These are phyloP conservation scores for Antheraea pernyi DNA, from an alignment of 1,140 invertebrate genomes.

Conservation along the genomic window DNA sequence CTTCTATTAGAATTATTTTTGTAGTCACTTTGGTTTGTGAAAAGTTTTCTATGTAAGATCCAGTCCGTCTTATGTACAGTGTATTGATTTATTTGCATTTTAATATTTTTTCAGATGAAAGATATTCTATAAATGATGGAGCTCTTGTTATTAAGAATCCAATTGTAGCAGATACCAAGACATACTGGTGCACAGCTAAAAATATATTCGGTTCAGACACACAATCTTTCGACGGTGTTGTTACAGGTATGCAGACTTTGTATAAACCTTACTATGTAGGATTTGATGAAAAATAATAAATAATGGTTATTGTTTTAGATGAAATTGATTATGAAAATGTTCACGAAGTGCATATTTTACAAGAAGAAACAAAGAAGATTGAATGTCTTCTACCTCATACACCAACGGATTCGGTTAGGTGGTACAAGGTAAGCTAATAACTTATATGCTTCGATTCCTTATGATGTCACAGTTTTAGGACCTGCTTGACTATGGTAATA, in stretches of 20 bases:
- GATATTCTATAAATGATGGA: constrained; percentile 16
- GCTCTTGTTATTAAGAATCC: constrained; percentile 13
- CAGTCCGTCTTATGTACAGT: too few relatives aligned
- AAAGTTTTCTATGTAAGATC: too few relatives aligned
- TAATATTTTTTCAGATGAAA: constrained; percentile 13
- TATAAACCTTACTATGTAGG: too few relatives aligned
- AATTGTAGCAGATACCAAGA: not conserved
- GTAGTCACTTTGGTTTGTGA: too few relatives aligned
- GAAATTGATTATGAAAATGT: constrained; percentile 4
- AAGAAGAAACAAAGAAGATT: constrained; percentile 8
- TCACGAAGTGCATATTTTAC: not conserved
- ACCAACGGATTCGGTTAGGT: constrained; percentile 11
- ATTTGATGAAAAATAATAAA: not conserved
- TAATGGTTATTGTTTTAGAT: not conserved
- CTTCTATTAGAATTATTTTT: too few relatives aligned
- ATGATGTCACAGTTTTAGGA: too few relatives aligned
- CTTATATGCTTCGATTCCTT: not conserved
- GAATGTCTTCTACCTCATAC: constrained; percentile 7
- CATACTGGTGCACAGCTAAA: constrained; percentile 17
- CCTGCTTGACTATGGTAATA: too few relatives aligned
- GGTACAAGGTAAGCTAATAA: constrained; percentile 16
- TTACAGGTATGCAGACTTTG: not conserved
- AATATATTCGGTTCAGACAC: constrained; percentile 9
- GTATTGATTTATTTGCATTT: not conserved
- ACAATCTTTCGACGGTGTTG: not conserved